Evolutionary conservation across 37 sponge, comb jelly and placozoan species (phyloP).

Genomic region (Spongia lamella): DNA sequence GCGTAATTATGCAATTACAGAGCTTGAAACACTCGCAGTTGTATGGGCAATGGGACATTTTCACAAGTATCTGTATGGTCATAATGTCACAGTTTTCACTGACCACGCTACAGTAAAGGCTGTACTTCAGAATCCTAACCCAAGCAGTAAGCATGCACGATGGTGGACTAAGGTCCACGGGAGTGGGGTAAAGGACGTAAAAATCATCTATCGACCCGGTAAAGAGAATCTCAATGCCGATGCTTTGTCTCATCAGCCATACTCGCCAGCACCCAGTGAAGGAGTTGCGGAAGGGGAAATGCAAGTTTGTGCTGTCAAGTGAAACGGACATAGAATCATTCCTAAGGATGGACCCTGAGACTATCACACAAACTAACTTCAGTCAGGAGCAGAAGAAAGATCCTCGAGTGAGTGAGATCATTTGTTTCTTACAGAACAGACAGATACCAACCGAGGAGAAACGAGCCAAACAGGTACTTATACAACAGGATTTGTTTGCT

Average conservation of each 20-base stretch:
- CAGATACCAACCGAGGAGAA: slow-evolving; percentile 17
- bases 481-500: slow-evolving; percentile 1
- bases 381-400: slow-evolving; percentile 50
- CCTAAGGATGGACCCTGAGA: not conserved
- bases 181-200: slow-evolving; percentile 17
- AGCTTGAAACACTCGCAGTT: slow-evolving; percentile 56
- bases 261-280: slow-evolving; percentile 4
- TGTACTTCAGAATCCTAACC: slow-evolving; percentile 28
- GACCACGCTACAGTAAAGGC: slow-evolving; percentile 54
- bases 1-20: slow-evolving; percentile 43
- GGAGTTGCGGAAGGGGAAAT: slow-evolving; percentile 14
- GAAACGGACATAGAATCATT: not conserved
- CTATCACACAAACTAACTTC: not conserved
- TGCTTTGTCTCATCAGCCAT: slow-evolving; percentile 27
- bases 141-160: slow-evolving; percentile 34
- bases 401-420: slow-evolving; percentile 10
- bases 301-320: slow-evolving; percentile 6
- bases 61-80: slow-evolving; percentile 28
- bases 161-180: slow-evolving; percentile 57
- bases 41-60: slow-evolving; percentile 58
- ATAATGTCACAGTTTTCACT: slow-evolving; percentile 31
- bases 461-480: slow-evolving; percentile 1
- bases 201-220: slow-evolving; percentile 46
- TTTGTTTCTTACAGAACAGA: slow-evolving; percentile 10
- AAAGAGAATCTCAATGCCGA: slow-evolving; percentile 48